Conservation (phyloP, 2,888 invertebrate species). For the Hyposoter didymator region DNA sequence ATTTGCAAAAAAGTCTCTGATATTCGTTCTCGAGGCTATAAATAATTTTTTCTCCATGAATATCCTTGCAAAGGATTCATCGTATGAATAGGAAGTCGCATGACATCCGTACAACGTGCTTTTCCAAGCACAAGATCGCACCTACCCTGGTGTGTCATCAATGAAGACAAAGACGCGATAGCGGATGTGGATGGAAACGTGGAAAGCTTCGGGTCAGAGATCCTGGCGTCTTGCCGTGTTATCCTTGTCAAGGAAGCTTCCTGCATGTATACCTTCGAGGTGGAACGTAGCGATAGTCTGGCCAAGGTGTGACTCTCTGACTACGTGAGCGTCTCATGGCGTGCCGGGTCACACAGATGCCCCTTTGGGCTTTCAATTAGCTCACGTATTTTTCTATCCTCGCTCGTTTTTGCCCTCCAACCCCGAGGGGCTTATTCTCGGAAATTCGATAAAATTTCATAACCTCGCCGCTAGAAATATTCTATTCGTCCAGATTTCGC, state of each 20-base stretch:
- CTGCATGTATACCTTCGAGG: conserved; percentile 24
- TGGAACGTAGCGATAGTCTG: conserved; percentile 24
- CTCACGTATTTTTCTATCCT: conserved; percentile 64
- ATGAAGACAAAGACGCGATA: conserved; percentile 30
- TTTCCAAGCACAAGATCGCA: conserved; percentile 31
- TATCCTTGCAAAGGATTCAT: background rate
- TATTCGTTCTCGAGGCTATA: background rate
- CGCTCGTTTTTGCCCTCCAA: conserved; percentile 10
- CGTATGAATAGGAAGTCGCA: background rate
- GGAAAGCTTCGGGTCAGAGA: conserved; percentile 48
- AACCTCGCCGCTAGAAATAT: background rate
- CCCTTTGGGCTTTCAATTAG: conserved; percentile 65
- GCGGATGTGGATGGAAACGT: conserved; percentile 29
- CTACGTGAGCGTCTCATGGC: conserved; percentile 54
- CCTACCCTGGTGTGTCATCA: conserved; percentile 32
- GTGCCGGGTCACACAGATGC: conserved; percentile 48
- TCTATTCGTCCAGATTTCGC: background rate
- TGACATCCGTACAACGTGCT: conserved; percentile 28
- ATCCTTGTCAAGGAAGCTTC: conserved; percentile 54
- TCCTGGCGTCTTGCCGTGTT: conserved; percentile 53
- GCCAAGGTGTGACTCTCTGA: conserved; percentile 47
- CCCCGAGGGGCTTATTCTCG: conserved; percentile 27
- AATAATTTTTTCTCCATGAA: background rate
- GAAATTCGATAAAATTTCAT: conserved; percentile 55
- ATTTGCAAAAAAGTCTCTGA: background rate